phyloP scores from a whole-genome alignment of 2,888 invertebrate genomes.

The Andrena marginata region DNA sequence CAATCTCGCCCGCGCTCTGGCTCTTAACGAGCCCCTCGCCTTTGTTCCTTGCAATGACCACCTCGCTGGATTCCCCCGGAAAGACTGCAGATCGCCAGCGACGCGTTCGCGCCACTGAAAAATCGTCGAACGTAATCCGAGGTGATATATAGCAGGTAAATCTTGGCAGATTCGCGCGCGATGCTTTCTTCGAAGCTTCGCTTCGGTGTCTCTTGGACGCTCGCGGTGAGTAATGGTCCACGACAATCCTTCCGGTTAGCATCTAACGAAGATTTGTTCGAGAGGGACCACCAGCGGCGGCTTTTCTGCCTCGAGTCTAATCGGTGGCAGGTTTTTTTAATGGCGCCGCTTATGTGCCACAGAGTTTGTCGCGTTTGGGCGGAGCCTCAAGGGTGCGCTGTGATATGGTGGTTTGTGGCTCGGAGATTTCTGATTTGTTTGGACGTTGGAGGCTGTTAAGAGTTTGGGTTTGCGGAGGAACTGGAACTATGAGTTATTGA shows the following conservation, averaged over 20 bases:
- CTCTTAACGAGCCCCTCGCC: not conserved
- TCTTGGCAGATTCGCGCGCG: slow-evolving; percentile 20
- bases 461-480: too few species aligned
- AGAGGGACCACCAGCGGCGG: slow-evolving; percentile 35
- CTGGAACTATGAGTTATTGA: too few species aligned
- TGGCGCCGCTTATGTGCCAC: slow-evolving; percentile 20
- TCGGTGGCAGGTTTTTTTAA: slow-evolving; percentile 33
- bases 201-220: slow-evolving; percentile 13
- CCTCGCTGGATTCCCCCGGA: not conserved
- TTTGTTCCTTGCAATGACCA: not conserved
- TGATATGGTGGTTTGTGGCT: not conserved
- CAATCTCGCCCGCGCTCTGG: not conserved
- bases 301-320: slow-evolving; percentile 19
- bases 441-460: too few species aligned
- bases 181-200: not conserved
- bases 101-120: slow-evolving; percentile 9
- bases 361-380: not conserved
- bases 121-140: slow-evolving; percentile 27
- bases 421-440: too few species aligned
- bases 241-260: slow-evolving; percentile 42
- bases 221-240: slow-evolving; percentile 51
- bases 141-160: slow-evolving; percentile 23
- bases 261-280: slow-evolving; percentile 63
- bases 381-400: not conserved
- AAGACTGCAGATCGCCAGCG: not conserved